Conservation (phyloP, 1,140 invertebrate genomes). For the Camponotus floridanus region DNA sequence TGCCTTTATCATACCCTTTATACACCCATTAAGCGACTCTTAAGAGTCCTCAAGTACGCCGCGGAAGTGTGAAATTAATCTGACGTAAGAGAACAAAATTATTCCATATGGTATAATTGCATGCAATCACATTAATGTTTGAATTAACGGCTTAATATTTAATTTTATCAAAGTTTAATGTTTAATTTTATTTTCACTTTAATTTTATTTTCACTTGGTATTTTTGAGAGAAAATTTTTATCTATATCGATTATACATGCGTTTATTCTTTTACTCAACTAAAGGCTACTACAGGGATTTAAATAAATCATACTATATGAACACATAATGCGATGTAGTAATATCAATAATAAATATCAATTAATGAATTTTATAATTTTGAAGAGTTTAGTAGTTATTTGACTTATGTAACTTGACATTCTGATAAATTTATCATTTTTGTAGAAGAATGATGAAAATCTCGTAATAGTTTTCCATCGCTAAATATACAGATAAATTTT, state of each 20-base stretch:
- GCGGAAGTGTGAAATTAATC: slow-evolving; percentile 47
- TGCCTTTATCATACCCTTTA: slow-evolving; percentile 30
- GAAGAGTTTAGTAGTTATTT: background rate
- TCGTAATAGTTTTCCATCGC: background rate
- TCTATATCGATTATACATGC: slow-evolving; percentile 8
- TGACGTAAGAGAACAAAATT: slow-evolving; percentile 15
- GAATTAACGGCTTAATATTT: background rate
- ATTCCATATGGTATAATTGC: background rate
- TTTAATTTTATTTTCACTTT: background rate
- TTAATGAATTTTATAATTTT: slow-evolving; percentile 5
- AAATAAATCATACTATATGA: slow-evolving; percentile 28
- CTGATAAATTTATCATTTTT: background rate
- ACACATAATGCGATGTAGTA: background rate
- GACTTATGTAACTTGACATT: background rate
- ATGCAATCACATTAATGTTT: background rate
- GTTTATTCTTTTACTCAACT: slow-evolving; percentile 38
- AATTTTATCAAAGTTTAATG: background rate
- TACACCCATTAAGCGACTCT: slow-evolving; percentile 7
- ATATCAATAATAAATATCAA: slow-evolving; percentile 44
- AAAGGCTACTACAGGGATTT: slow-evolving; percentile 20
- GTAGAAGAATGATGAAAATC: background rate
- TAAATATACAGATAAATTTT: slow-evolving; percentile 25
- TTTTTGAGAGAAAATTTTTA: background rate
- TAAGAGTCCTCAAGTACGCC: slow-evolving; percentile 5
- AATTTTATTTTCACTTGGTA: no score